Evolutionary conservation across 2,888 invertebrate species (phyloP).

Genomic region (Athrips mouffetella): DNA sequence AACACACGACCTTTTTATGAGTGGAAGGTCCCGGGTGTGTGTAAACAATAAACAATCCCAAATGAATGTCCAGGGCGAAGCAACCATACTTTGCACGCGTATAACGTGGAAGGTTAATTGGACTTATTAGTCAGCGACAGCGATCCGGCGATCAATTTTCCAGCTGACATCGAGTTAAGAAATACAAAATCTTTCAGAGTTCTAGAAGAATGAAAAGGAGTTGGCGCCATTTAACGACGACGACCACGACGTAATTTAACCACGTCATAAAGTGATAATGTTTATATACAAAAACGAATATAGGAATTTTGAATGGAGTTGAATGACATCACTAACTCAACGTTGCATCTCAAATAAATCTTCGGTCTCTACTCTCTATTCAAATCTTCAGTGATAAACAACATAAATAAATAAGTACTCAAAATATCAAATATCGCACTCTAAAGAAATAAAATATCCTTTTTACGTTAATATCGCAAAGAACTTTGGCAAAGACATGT

Average conservation of each 20-base stretch:
- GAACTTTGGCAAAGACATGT: slow-evolving; percentile 3
- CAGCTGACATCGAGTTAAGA: background rate
- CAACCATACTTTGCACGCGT: slow-evolving; percentile 24
- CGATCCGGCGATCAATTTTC: background rate
- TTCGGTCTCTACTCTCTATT: background rate
- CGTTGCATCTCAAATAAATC: slow-evolving; percentile 1
- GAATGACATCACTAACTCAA: background rate
- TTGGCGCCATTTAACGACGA: too few relatives aligned
- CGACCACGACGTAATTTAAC: too few relatives aligned
- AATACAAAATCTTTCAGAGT: background rate
- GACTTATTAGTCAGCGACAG: slow-evolving; percentile 11
- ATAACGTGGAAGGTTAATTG: slow-evolving; percentile 8
- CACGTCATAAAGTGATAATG: too few relatives aligned
- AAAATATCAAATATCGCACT: background rate
- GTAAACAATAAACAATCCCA: slow-evolving; percentile 39
- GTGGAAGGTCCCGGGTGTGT: slow-evolving; percentile 48
- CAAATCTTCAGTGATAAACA: background rate
- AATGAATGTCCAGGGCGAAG: slow-evolving; percentile 39
- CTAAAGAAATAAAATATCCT: background rate
- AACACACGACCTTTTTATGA: slow-evolving; percentile 49
- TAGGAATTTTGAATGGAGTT: too few relatives aligned
- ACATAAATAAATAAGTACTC: background rate
- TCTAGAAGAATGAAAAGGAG: background rate
- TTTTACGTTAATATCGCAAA: slow-evolving; percentile 7
- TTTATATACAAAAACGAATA: too few relatives aligned